Conservation (phyloP, 2,888 invertebrate species). For the Ormia ochracea region DNA sequence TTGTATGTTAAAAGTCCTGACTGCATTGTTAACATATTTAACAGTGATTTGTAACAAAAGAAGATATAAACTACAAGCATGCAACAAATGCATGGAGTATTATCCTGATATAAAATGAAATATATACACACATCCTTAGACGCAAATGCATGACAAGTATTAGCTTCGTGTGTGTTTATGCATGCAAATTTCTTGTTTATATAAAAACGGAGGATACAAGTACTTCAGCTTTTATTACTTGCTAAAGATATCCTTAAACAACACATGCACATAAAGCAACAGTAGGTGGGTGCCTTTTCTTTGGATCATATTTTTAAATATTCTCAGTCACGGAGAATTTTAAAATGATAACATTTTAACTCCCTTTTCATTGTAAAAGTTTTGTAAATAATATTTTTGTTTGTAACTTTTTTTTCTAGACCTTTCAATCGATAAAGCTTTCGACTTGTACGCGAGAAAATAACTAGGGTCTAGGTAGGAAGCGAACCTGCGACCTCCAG, state of each 20-base stretch:
- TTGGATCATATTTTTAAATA: no score
- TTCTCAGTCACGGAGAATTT: no score
- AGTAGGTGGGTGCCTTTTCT: background rate
- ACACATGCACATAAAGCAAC: background rate
- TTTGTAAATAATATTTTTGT: no score
- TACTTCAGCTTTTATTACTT: slow-evolving; percentile 36
- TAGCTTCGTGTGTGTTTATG: slow-evolving; percentile 31
- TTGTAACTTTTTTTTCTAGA: no score
- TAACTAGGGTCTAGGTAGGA: no score
- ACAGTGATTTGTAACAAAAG: slow-evolving; percentile 55
- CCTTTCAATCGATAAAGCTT: no score
- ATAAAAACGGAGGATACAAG: slow-evolving; percentile 25
- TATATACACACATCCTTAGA: background rate
- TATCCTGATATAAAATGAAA: background rate
- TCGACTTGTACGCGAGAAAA: no score
- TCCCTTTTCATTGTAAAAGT: no score
- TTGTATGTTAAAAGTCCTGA: slow-evolving; percentile 59
- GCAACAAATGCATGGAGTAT: slow-evolving; percentile 17
- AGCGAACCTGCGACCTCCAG: no score
- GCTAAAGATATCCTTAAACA: slow-evolving; percentile 21
- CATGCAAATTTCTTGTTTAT: slow-evolving; percentile 39
- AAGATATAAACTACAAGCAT: slow-evolving; percentile 39
- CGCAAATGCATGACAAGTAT: background rate
- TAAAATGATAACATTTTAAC: no score
- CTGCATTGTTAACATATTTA: slow-evolving; percentile 52